Evolutionary conservation across 2,888 invertebrate species (phyloP), one percentile per base, ranked within the genome.

Genomic region (Heliconius aoede): DNA sequence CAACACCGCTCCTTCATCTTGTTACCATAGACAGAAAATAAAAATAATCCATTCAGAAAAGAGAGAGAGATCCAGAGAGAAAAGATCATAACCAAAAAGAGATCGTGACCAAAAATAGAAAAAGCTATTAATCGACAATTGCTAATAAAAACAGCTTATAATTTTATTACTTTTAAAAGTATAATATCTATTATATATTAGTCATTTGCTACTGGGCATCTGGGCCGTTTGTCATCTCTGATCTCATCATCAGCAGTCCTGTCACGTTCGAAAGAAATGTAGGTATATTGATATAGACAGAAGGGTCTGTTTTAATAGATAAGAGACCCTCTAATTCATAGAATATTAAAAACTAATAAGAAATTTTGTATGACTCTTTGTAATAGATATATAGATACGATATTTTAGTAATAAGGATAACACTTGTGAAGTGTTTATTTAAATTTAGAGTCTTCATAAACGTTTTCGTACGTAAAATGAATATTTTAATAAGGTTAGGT

Each of bases 211-310:
- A 74, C n/a, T n/a, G n/a, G n/a, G 58, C 77, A 60, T 71, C 73
- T 74, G 55, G 24, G 60, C 65, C 61, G 61, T 72, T 76, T 76
- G 62, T 74, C 77, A 55, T 75, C 75, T n/a, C 55, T 75, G 32
- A 78, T 72, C 72, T 26, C 18, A 36, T 26, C n/a, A 72, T 72
- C 36, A 60, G 21, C 21, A 40, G 60, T 72, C 60, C 8, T 26
- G 26, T 61, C 72, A 72, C 72, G 72, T 72, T 72, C 36, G 0
- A 26, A 32, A 32, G 26, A 61, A 26, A 7, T 36, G 36, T 55
- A 58, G n/a, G 55, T 55, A n/a, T 71, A 60, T 60, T 72, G 21
- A 24, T 9, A 40, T 28, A 40, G 60, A 26, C 40, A 58, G 24
- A 8, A 72, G 36, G 28, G 60, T 21, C 26, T 40, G 18, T 40